Conservation (phyloP, 2,113 vertebrate species). For the Prionailurus bengalensis region DNA sequence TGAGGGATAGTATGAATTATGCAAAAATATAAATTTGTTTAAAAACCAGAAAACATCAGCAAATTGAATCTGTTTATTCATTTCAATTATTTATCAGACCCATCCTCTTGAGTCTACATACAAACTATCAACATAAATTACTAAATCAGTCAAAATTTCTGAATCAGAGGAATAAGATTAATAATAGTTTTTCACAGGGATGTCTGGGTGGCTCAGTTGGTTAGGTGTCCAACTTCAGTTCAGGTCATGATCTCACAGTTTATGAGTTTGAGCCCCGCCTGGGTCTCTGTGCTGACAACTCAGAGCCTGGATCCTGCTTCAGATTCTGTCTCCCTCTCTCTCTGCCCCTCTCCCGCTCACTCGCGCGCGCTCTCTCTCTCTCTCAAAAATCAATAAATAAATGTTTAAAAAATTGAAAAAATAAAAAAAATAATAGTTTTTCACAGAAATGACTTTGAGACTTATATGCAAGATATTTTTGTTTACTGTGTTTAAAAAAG, state of each 20-base stretch:
- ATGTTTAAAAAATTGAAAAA: no score
- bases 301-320: no score
- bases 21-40: slow-evolving; percentile 59
- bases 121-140: slow-evolving; percentile 53
- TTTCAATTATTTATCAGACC: slow-evolving; percentile 62
- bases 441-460: slow-evolving; percentile 56
- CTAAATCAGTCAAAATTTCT: slow-evolving; percentile 47
- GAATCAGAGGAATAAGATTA: slow-evolving; percentile 44
- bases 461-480: slow-evolving; percentile 3
- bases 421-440: not conserved
- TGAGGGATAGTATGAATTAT: slow-evolving; percentile 50
- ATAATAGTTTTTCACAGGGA: slow-evolving; percentile 31
- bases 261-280: no score
- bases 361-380: accelerated
- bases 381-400: no score
- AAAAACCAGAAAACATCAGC: slow-evolving; percentile 61
- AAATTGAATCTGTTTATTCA: slow-evolving; percentile 60
- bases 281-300: no score
- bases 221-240: no score
- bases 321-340: no score
- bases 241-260: no score
- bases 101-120: slow-evolving; percentile 1
- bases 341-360: no score
- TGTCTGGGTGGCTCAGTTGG: no score
- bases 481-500: slow-evolving; percentile 26